These are phyloP conservation scores for Drosophila peninsularis DNA, from an alignment of 2,888 invertebrate species.

Conservation along the genomic window DNA sequence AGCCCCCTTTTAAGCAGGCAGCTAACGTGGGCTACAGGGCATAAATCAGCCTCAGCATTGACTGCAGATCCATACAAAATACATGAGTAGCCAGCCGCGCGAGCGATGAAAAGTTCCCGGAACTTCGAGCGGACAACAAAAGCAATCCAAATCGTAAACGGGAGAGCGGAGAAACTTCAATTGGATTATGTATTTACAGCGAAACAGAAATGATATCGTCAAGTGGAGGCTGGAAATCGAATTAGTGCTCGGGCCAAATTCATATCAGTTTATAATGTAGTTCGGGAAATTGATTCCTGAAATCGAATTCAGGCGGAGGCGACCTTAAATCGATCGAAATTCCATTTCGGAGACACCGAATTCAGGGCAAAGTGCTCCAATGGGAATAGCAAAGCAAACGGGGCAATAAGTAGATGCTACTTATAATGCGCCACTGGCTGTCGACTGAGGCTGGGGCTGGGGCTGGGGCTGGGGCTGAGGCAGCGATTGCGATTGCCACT, in stretches of 20 bases:
- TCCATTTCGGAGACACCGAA: slow-evolving; percentile 16
- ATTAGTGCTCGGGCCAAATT: neutral
- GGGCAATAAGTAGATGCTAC: slow-evolving; percentile 67
- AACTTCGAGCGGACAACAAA: too few relatives aligned
- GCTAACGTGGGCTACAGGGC: neutral
- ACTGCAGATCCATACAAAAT: slow-evolving; percentile 5
- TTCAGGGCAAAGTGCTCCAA: slow-evolving; percentile 27
- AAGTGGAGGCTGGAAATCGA: slow-evolving; percentile 2
- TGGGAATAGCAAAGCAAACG: slow-evolving; percentile 48
- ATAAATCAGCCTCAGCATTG: slow-evolving; percentile 5
- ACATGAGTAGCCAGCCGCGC: neutral
- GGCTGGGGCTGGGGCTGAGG: neutral
- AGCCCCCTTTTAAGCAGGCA: neutral
- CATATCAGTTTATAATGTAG: slow-evolving; percentile 11
- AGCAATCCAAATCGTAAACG: neutral
- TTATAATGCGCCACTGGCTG: slow-evolving; percentile 53
- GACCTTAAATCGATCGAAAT: neutral
- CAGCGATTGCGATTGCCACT: neutral
- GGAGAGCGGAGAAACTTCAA: neutral
- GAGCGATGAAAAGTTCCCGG: neutral
- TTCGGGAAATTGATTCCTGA: slow-evolving; percentile 9
- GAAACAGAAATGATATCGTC: neutral
- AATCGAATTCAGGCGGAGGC: slow-evolving; percentile 7
- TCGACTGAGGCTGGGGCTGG: neutral
- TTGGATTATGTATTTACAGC: slow-evolving; percentile 4